Base-by-base conservation (phyloP, 2,113 vertebrate genomes). In the Gorilla gorilla region DNA sequence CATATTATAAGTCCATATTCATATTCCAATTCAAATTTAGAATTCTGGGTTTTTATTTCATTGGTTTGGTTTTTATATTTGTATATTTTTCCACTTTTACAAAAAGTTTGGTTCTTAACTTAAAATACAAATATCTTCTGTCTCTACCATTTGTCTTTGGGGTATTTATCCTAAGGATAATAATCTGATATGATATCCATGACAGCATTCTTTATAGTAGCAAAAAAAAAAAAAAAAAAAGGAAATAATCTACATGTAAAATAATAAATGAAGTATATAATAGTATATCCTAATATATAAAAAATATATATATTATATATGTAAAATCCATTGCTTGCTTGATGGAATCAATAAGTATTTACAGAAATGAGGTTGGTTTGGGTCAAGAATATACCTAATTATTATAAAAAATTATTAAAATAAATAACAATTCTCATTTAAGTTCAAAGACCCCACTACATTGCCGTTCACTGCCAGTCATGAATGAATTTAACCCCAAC, bases 101-200 rank as follows among this genome's bases (percentile, higher is more conserved):
- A 68, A 43, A 79, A 92, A 89, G 70, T 35, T 78, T 89, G 55
- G 59, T 61, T 94, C 76, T 86, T 93, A 93, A 93, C 27, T 80
- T 89, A 73, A 86, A 96, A 80, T 81, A 8, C 80, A 8, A 85
- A 57, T 81, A 92, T 2, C 45, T 66, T 92, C 50, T 80, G 72
- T 52, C 18, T 66, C 87, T 64, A 80, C 30, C 72, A 75, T 92
- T 80, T 92, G 38, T 76, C 57, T 66, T 89, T 22, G 22, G 40
- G 48, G 48, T 84, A 89, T 89, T 85, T 80, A 92, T 66, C 52
- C 30, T 59, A 86, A 92, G 57, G 64, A 97, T n/a, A 89, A 94
- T 85, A 85, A 84, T 43, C 23, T 85, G 2, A 50, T 45, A 57
- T 55, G 27, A 70, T 55, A 92, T 70, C 79, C 55, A 81, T 38